Evolutionary conservation across 2,797 vertebrate species (phyloP), one percentile per base, ranked within the genome.

Genomic region (Scarus forsteni): DNA sequence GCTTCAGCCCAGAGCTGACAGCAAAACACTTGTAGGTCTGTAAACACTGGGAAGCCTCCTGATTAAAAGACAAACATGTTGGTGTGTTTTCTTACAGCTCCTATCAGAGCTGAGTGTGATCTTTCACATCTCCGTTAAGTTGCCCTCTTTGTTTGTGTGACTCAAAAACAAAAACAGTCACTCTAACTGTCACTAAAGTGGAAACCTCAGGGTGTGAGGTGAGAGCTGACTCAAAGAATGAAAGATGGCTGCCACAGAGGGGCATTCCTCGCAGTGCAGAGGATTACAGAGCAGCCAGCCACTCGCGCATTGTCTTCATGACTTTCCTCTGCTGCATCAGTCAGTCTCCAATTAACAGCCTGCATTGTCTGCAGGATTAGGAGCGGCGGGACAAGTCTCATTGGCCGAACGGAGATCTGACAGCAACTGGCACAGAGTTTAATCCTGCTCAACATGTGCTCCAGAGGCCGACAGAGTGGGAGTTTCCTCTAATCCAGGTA

Each of bases 291-390:
- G 75, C 73, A 35, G 44, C 68, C 58, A 79, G 76, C 78, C 88
- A 60, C 81, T 89, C 43, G 55, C 74, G 70, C 87, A 74, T 84
- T 85, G 81, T 90, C 88, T 82, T 79, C 65, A 36, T 74, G 74
- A 69, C 85, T 75, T 19, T 82, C 70, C 76, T 64, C 18, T 45
- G 70, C 85, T 76, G 68, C 77, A 85, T 88, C 79, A 86, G 77
- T 86, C 87, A 66, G 75, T 74, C 84, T 89, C 84, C 85, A 91
- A 91, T 92, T 93, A 93, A 89, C 86, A 83, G 76, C 19, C 63
- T 7, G 57, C 71, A 77, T 91, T 89, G 89, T 88, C 80, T 81
- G 82, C 61, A 49, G 86, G 89, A 90, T 92, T 88, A 90, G 76
- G 58, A 76, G 73, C 2, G 68, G 75, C 36, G 79, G 77, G 80